Base-by-base conservation (phyloP, 2,113 vertebrate genomes). In the Poecilia latipinna region DNA sequence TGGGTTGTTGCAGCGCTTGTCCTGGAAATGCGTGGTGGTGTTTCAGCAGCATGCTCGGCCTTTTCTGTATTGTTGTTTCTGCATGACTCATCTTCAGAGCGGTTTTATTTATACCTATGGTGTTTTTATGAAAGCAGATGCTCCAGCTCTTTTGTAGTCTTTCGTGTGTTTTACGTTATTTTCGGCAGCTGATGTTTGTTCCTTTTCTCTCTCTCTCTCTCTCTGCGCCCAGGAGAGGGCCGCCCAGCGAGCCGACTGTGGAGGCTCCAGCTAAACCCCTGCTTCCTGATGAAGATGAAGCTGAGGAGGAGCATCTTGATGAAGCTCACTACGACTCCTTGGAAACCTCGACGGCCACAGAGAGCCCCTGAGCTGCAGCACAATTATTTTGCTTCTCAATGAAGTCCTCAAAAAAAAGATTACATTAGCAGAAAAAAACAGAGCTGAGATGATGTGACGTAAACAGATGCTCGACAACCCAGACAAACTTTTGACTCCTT, bases 281-380 rank as follows among this genome's bases (percentile, higher is more conserved):
- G 4, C 75, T 80, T 1, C 85, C 79, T 60, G 90, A 88, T 0
- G 84, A 80, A 1, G 85, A 86, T 2, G 82, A 70, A 24, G 68
- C 68, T 1, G 61, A 0, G 0, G 69, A 0, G 0, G 66, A 86
- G 1, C 72, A 65, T 37, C 37, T 32, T 0, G 82, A 83, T 4
- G 86, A 88, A 77, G 68, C 44, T 74, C 84, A 86, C 61, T 87
- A 84, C 7, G 86, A 87, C 83, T 86, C 33, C 35, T 0, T 90
- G 84, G 80, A 88, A 66, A 22, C 65, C 31, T 67, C 48, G 0
- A 39, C 48, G 17, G 19, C 65, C 31, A 10, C 39, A 0, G 74
- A 10, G 4, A 82, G 82, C 7, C 63, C 65, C 63, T 80, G 77
- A 82, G 54, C 3, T 33, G 35, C 35, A 37, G 35, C 35, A 37